Evolutionary conservation across 2,113 vertebrate genomes (phyloP), one percentile per base, ranked within the genome.

Genomic region (Girardinichthys multiradiatus): DNA sequence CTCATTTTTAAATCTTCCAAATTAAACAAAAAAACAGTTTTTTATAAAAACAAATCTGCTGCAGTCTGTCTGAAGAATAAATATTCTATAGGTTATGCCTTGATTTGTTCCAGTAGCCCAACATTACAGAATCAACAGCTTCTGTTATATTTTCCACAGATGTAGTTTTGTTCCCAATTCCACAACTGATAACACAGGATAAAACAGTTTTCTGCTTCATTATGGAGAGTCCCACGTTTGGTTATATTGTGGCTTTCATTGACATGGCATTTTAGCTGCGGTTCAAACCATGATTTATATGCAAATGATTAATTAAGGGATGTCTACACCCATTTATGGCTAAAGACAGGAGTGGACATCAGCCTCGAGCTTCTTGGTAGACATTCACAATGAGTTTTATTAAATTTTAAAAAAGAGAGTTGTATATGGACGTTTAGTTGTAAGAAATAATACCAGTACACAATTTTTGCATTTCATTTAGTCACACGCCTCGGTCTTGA

Each of bases 231-330:
- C 42, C 45, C 39, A 30, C 14, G 31, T 65, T 67, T 28, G 1
- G 45, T 8, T 27, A 29, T 45, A 4, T 19, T 67, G 42, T 51
- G 42, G 11, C 19, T 11, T 48, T 48, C 17, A 29, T 19, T 48
- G 64, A 24, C 42, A 51, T 8, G 42, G 28, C 42, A 51, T 28
- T 51, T 28, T 51, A 28, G 27, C 11, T 27, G 10, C 39, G 4
- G 27, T 48, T 24, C 28, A 67, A 67, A 67, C 42, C 33, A 39
- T 64, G 27, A 64, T 64, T 27, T 64, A 64, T 64, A 64, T 64
- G 62, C 62, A 64, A 64, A 64, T 64, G 33, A 64, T 39, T 64
- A 64, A 64, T 64, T 64, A 64, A 33, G 33, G 12, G 62, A 64
- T n/a, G 62, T 64, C 62, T 33, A 39, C 62, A 39, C 13, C 62